phyloP scores from a whole-genome alignment of 2,888 invertebrate species.

The Sicus ferrugineus region DNA sequence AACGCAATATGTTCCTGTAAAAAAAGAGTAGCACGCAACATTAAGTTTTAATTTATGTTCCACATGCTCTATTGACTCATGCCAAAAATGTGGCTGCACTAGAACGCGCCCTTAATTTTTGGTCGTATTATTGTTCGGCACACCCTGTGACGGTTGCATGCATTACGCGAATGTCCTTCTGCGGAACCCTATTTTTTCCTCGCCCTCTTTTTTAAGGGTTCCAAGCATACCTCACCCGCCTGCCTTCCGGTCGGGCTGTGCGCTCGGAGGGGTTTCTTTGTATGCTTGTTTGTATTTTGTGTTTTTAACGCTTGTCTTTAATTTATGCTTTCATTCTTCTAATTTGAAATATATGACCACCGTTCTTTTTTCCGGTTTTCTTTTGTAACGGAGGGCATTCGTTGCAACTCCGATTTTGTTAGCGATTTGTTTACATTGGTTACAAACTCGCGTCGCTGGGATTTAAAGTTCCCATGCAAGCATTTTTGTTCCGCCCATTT shows the following conservation, averaged over 20 bases:
- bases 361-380: slow-evolving; percentile 9
- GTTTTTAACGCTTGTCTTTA: slow-evolving; percentile 25
- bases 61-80: slow-evolving; percentile 1
- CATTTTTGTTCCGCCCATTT: slow-evolving; percentile 21
- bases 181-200: not conserved
- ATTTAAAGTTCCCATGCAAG: not conserved
- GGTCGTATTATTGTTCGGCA: not conserved
- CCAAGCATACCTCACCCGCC: not conserved
- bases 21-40: no score
- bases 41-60: not conserved
- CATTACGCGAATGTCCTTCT: not conserved
- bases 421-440: slow-evolving; percentile 48
- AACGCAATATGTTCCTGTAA: no score
- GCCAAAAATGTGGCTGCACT: slow-evolving; percentile 7
- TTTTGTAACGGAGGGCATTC: slow-evolving; percentile 6
- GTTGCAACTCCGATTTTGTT: slow-evolving; percentile 22
- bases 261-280: slow-evolving; percentile 24
- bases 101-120: not conserved
- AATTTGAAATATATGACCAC: slow-evolving; percentile 22
- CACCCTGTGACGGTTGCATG: not conserved
- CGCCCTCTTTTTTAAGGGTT: not conserved
- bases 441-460: slow-evolving; percentile 40
- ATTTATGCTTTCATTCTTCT: slow-evolving; percentile 20
- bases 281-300: slow-evolving; percentile 17
- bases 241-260: no score